Evolutionary conservation across 2,888 invertebrate species (phyloP), one percentile per base, ranked within the genome.

Genomic region (Melanostoma scalare): DNA sequence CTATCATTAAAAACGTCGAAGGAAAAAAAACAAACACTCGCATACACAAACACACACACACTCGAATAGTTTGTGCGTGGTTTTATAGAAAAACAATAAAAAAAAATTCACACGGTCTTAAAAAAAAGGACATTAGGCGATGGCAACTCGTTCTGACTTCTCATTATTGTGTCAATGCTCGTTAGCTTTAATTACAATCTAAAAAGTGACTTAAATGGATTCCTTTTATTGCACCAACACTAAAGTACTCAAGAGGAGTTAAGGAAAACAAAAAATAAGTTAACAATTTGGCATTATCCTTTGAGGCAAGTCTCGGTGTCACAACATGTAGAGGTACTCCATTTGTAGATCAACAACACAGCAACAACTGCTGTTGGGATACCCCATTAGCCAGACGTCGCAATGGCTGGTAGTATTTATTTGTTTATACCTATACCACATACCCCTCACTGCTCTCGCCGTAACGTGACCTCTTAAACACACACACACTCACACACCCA

Each of bases 151-250:
- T 9, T 9, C 40, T 58, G 78, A 55, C 33, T 65, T 61, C 68
- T 72, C 68, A 73, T 86, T 80, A 80, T 72, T 84, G 60, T 79
- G 72, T 69, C 80, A 84, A 76, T 67, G 76, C 76, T 86, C 80
- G 82, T 85, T 86, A 79, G 74, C 63, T 56, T 68, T 84, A 86
- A 86, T 86, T 84, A 85, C 82, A 63, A 74, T 71, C 67, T 84
- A 67, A 67, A 75, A 79, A 80, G 69, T 73, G 79, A 58, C 79
- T 76, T 76, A 82, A 82, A 85, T 79, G 82, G 72, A 69, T 79
- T 78, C 76, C 58, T 61, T 85, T 76, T 58, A 65, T 68, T 63
- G 72, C 68, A 35, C 6, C 48, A 33, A 44, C 10, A 72, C 40
- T 0, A 61, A 44, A 35, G 20, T 44, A 36, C 56, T 9, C 35